Evolutionary conservation across 2,888 invertebrate species (phyloP).

Genomic region (Cybosia mesomella): DNA sequence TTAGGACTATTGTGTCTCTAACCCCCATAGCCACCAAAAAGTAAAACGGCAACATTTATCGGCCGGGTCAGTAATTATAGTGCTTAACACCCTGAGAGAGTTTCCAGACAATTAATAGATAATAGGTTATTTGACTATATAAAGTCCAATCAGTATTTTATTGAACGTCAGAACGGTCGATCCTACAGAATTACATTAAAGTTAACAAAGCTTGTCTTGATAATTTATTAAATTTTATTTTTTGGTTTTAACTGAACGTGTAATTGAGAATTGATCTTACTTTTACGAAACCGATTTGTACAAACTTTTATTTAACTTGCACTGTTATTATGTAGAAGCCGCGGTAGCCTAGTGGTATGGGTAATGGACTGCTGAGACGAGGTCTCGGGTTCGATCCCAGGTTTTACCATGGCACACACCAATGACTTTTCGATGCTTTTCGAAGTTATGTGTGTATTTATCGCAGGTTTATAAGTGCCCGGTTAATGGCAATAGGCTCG

Average conservation of each 20-base stretch:
- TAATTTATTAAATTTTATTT: neutral
- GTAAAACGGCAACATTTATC: neutral
- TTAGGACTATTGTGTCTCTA: no score
- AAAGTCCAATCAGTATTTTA: neutral
- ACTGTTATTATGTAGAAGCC: neutral
- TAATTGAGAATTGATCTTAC: neutral
- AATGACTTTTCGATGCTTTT: no score
- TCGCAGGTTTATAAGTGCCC: no score
- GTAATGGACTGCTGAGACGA: no score
- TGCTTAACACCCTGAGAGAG: neutral
- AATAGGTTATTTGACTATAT: constrained; percentile 5
- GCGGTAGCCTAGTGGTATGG: no score
- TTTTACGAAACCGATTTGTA: neutral
- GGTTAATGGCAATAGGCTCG: no score
- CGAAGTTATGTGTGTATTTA: no score
- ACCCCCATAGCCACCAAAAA: neutral
- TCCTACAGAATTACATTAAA: neutral
- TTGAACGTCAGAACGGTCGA: neutral
- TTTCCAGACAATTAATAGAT: constrained; percentile 1
- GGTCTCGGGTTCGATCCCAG: no score
- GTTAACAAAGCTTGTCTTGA: neutral
- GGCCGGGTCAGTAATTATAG: neutral
- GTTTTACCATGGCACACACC: no score
- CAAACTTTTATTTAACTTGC: neutral
- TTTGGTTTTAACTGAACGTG: neutral